Evolutionary conservation across 2,113 vertebrate genomes (phyloP).

Genomic region (Melanerpes formicivorus): DNA sequence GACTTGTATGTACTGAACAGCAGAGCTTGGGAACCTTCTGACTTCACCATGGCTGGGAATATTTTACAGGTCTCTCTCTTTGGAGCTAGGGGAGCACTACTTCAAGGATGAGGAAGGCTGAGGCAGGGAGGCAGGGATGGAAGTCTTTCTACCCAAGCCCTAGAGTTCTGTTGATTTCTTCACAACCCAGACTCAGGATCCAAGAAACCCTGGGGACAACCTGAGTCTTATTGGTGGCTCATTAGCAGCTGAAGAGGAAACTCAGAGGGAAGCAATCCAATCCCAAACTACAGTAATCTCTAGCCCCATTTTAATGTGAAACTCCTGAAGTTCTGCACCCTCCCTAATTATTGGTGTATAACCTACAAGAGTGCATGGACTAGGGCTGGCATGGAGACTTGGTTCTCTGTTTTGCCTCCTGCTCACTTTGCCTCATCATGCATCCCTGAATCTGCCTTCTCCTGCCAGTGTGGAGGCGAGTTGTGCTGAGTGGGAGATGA

Average conservation of each 20-base stretch:
- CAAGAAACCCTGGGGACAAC: neutral
- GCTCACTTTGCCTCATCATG: accelerated
- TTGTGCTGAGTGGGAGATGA: accelerated
- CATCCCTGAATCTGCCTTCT: neutral
- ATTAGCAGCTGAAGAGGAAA: neutral
- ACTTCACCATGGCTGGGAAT: neutral
- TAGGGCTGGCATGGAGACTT: neutral
- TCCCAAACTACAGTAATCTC: neutral
- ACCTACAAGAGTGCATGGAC: neutral
- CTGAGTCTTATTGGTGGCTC: neutral
- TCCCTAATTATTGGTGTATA: neutral
- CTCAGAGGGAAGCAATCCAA: neutral
- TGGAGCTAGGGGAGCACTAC: accelerated
- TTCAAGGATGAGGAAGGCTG: neutral
- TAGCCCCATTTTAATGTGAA: neutral
- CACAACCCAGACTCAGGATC: neutral
- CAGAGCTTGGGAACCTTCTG: neutral
- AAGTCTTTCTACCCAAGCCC: neutral
- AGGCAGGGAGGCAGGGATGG: neutral
- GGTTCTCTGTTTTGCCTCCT: neutral
- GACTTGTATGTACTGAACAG: neutral
- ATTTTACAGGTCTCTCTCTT: accelerated
- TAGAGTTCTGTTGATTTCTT: neutral
- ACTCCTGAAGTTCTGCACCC: neutral
- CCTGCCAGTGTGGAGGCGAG: accelerated